These are phyloP conservation scores for Crax fasciolata DNA, from an alignment of 2,797 vertebrate genomes.

Conservation along the genomic window DNA sequence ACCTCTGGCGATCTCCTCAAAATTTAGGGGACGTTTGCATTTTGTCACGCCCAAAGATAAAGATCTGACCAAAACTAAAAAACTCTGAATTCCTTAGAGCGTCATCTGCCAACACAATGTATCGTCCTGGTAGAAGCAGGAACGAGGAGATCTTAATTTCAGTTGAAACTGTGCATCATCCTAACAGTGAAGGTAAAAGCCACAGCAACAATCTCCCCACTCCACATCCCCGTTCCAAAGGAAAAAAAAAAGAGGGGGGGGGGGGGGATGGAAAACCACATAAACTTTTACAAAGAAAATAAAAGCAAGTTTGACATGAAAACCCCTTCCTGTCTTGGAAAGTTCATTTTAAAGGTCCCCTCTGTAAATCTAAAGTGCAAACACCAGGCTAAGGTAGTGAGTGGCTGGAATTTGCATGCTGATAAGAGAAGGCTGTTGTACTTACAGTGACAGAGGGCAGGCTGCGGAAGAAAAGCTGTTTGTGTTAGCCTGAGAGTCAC, in stretches of 20 bases:
- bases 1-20: constrained; percentile 48
- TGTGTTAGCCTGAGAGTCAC: constrained; percentile 94
- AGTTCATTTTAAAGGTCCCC: constrained; percentile 81
- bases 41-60: constrained; percentile 53
- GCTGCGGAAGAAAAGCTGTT: constrained; percentile 93
- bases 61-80: constrained; percentile 51
- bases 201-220: constrained; percentile 32
- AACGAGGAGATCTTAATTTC: constrained; percentile 60
- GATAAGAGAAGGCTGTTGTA: constrained; percentile 91
- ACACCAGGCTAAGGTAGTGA: constrained; percentile 80
- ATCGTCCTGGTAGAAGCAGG: constrained; percentile 61
- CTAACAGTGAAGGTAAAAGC: constrained; percentile 65
- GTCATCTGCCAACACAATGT: constrained; percentile 62
- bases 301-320: constrained; percentile 81
- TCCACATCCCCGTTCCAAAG: not conserved
- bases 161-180: constrained; percentile 70
- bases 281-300: constrained; percentile 82
- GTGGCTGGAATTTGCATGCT: constrained; percentile 85
- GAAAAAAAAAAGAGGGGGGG: not conserved
- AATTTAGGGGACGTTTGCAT: constrained; percentile 49
- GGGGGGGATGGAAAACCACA: constrained; percentile 50
- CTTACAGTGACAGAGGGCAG: constrained; percentile 94
- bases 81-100: constrained; percentile 52
- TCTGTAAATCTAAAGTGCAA: constrained; percentile 81
- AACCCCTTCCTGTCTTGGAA: constrained; percentile 78